Percentiles rank a stretch among this genome's conserved stretches.
Conservation (phyloP, 2,888 invertebrate species). For the Watsonalla binaria region DNA sequence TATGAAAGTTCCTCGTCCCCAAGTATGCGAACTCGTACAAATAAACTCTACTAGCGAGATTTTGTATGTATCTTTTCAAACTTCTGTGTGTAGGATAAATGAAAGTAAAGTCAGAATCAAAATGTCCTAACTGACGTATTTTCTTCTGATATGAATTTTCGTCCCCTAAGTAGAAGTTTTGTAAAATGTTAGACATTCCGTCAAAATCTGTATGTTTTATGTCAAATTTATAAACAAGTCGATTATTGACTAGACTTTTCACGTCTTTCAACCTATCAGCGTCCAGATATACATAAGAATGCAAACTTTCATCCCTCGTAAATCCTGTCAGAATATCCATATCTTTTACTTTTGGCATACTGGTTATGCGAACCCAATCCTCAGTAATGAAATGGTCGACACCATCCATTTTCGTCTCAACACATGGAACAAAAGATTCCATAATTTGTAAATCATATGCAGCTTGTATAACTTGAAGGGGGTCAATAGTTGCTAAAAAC, state of each 20-base stretch:
- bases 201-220: slow-evolving; percentile 15
- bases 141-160: slow-evolving; percentile 14
- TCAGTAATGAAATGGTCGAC: slow-evolving; percentile 30
- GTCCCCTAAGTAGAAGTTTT: slow-evolving; percentile 32
- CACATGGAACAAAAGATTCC: slow-evolving; percentile 23
- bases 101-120: slow-evolving; percentile 32
- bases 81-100: slow-evolving; percentile 28
- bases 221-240: slow-evolving; percentile 16
- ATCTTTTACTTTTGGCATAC: slow-evolving; percentile 19
- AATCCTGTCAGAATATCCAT: slow-evolving; percentile 32
- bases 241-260: slow-evolving; percentile 4
- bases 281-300: slow-evolving; percentile 5
- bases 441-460: slow-evolving; percentile 8
- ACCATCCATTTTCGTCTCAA: slow-evolving; percentile 30
- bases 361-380: slow-evolving; percentile 17
- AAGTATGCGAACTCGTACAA: slow-evolving; percentile 34
- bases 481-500: slow-evolving; percentile 25
- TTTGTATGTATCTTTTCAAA: slow-evolving; percentile 22
- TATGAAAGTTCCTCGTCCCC: slow-evolving; percentile 23
- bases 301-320: slow-evolving; percentile 4
- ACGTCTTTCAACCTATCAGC: slow-evolving; percentile 4
- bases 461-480: slow-evolving; percentile 26
- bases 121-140: slow-evolving; percentile 18
- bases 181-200: slow-evolving; percentile 16
- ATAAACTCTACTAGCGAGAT: slow-evolving; percentile 22